A percentile compares a stretch with the other conserved stretches of the same genome.
Conservation (phyloP, 2,797 vertebrate genomes). For the Loris lydekkerianus region DNA sequence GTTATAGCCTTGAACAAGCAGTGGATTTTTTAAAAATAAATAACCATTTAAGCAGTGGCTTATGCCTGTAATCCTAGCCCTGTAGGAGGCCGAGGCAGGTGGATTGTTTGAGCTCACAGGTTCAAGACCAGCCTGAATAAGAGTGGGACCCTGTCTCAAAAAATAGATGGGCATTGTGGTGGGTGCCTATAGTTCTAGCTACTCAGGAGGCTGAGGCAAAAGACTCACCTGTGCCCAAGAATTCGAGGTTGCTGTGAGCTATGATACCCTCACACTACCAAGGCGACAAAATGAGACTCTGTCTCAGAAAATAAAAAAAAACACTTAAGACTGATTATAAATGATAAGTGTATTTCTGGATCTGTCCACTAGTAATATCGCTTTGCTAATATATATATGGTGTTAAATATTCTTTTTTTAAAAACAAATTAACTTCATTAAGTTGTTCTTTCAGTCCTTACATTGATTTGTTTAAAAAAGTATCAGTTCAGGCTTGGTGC, state of each 20-base stretch:
- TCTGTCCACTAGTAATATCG: background rate
- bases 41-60: background rate
- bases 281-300: too few relatives aligned
- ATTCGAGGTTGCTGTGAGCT: too few relatives aligned
- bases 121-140: too few relatives aligned
- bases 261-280: too few relatives aligned
- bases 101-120: too few relatives aligned
- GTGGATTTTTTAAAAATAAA: background rate
- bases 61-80: too few relatives aligned
- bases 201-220: too few relatives aligned
- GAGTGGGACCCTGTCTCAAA: too few relatives aligned
- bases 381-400: background rate
- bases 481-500: constrained; percentile 10
- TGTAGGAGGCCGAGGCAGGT: too few relatives aligned
- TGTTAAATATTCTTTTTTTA: background rate
- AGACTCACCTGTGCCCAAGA: too few relatives aligned
- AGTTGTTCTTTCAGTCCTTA: constrained; percentile 66
- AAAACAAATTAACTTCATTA: constrained; percentile 84
- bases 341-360: background rate
- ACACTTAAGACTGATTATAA: background rate
- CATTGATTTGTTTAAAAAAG: constrained; percentile 79
- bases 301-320: background rate
- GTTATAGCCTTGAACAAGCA: background rate
- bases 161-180: too few relatives aligned
- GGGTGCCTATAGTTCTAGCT: too few relatives aligned